Percentiles rank a stretch among this genome's conserved stretches.
Conservation (phyloP, 35 echinoderm and acorn worm species). For the Diadema setosum region DNA sequence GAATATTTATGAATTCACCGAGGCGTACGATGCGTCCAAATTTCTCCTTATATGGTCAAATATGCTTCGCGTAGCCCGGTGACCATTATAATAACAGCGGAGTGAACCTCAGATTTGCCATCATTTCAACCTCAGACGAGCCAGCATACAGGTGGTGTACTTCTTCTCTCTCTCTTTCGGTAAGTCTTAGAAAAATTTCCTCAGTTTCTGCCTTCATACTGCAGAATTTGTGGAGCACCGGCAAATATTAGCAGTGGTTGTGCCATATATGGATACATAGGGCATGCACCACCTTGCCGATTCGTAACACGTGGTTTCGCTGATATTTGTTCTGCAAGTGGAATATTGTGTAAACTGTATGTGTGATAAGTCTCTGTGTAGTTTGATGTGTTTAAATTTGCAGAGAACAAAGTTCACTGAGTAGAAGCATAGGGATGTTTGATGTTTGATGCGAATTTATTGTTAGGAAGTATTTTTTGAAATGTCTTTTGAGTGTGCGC, state of each 20-base stretch:
- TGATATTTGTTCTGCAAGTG: too few relatives aligned
- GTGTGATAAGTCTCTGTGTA: too few relatives aligned
- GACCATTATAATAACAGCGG: conserved; percentile 1
- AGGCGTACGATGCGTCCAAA: conserved; percentile 30
- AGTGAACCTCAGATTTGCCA: background rate
- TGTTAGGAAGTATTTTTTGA: too few relatives aligned
- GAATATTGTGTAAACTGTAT: too few relatives aligned
- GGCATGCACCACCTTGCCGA: too few relatives aligned
- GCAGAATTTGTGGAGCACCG: background rate
- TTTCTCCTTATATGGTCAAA: conserved; percentile 40
- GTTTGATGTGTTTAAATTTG: too few relatives aligned
- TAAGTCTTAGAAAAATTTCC: background rate
- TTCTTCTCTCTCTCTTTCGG: background rate
- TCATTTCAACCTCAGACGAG: background rate
- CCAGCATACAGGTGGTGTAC: background rate
- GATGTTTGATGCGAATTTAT: too few relatives aligned
- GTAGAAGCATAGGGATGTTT: too few relatives aligned
- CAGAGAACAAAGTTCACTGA: too few relatives aligned
- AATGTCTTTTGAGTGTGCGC: too few relatives aligned
- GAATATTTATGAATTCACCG: conserved; percentile 23
- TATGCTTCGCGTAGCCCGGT: background rate
- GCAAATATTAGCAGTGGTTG: background rate
- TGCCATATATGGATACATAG: background rate
- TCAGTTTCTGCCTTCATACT: too few relatives aligned
- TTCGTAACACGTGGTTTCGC: too few relatives aligned